phyloP scores from a whole-genome alignment of 2,888 invertebrate species.

The Agrotis exclamationis region DNA sequence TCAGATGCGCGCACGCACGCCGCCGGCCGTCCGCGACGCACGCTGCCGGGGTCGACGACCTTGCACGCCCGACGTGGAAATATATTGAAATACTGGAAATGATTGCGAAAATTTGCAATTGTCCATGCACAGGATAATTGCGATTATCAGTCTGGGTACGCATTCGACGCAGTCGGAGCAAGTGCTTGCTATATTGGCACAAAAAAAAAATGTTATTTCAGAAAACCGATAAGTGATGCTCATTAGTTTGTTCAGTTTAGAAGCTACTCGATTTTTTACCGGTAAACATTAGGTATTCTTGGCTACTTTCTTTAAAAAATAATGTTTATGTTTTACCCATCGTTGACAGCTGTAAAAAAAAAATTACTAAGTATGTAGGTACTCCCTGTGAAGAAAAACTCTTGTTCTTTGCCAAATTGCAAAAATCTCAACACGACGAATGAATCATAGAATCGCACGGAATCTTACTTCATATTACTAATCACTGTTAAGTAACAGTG shows the following conservation, averaged over 20 bases:
- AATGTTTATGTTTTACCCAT: not conserved
- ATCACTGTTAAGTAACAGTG: constrained; percentile 29
- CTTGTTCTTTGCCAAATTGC: not conserved
- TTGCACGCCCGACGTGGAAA: constrained; percentile 68
- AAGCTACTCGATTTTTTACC: constrained; percentile 2
- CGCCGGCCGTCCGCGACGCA: constrained; percentile 67
- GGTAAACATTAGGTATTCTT: constrained; percentile 13
- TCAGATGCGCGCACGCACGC: constrained; percentile 81
- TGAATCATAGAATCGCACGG: constrained; percentile 7
- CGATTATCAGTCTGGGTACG: constrained; percentile 17
- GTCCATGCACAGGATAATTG: constrained; percentile 27
- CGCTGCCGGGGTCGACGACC: constrained; percentile 85
- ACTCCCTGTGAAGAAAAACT: not conserved
- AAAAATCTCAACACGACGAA: not conserved
- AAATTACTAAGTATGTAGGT: too few species aligned
- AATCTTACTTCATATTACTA: not conserved
- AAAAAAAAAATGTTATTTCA: not conserved
- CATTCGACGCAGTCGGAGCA: not conserved
- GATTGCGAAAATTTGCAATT: constrained; percentile 59
- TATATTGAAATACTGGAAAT: constrained; percentile 72
- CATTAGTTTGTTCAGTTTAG: constrained; percentile 15
- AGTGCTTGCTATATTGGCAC: constrained; percentile 13
- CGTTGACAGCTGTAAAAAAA: not conserved
- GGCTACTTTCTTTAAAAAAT: constrained; percentile 7
- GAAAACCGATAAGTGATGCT: constrained; percentile 10